Evolutionary conservation across 2,113 vertebrate species (phyloP).

Genomic region (Dicerorhinus sumatrensis): DNA sequence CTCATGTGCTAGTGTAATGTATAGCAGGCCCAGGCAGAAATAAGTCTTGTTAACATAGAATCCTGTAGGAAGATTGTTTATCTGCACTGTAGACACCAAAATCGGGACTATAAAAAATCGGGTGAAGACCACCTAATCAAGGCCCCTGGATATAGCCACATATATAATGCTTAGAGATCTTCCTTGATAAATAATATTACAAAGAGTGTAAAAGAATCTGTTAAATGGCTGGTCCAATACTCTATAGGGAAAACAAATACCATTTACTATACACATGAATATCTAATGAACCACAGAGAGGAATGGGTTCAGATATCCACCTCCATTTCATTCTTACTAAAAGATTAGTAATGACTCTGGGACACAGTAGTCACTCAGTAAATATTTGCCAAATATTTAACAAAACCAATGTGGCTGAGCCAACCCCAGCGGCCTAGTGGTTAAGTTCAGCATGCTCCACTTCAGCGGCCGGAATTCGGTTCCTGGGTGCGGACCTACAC

Average conservation of each 20-base stretch:
- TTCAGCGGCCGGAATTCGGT: too few species aligned
- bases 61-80: not conserved
- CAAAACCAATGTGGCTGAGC: not conserved
- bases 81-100: conserved; percentile 26
- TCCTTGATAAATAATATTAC: not conserved
- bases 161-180: not conserved
- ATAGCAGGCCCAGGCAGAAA: conserved; percentile 5
- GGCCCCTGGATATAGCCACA: not conserved
- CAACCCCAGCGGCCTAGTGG: too few species aligned
- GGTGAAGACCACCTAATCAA: conserved; percentile 15
- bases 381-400: not conserved
- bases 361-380: not conserved
- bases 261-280: not conserved
- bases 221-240: not conserved
- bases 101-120: conserved; percentile 45
- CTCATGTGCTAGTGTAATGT: conserved; percentile 10
- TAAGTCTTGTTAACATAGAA: conserved; percentile 47
- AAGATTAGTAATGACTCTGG: not conserved
- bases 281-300: conserved; percentile 6
- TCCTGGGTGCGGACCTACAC: too few species aligned
- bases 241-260: not conserved
- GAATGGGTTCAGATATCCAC: not conserved
- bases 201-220: not conserved
- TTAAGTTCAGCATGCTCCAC: too few species aligned
- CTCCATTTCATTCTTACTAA: conserved; percentile 39